These are phyloP conservation scores for Bimastos eiseni DNA, from an alignment of 2,888 invertebrate species.

Conservation along the genomic window DNA sequence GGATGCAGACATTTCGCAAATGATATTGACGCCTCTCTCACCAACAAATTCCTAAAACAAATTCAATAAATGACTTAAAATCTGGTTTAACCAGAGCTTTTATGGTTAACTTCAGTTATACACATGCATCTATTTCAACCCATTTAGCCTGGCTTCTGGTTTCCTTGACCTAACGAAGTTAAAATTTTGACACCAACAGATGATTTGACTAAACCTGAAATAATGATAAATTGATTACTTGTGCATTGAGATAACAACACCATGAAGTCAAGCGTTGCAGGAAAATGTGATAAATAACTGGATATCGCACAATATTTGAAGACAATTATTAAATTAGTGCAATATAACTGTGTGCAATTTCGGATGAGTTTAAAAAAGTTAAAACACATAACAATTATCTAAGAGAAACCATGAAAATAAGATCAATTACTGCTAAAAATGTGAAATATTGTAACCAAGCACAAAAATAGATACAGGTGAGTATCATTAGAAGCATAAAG, in stretches of 20 bases:
- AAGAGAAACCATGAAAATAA: not conserved
- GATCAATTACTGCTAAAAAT: not conserved
- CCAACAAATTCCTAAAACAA: not conserved
- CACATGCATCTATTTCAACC: not conserved
- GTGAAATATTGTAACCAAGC: not conserved
- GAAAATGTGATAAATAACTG: not conserved
- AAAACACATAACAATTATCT: not conserved
- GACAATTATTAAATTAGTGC: not conserved
- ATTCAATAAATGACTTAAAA: not conserved
- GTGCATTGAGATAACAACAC: not conserved
- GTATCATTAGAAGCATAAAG: not conserved
- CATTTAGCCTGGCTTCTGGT: not conserved
- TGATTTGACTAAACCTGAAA: not conserved
- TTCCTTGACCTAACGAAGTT: not conserved
- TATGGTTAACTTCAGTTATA: not conserved
- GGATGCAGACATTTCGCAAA: not conserved
- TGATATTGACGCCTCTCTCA: not conserved
- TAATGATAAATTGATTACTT: not conserved
- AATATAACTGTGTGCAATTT: not conserved
- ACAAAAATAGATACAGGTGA: not conserved
- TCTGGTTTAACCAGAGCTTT: not conserved
- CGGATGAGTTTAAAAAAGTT: not conserved
- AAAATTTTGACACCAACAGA: not conserved
- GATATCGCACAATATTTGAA: constrained; percentile 13
- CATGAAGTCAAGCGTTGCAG: not conserved